These are phyloP conservation scores for Varanus komodoensis DNA, from an alignment of 2,113 vertebrate species.

Conservation along the genomic window DNA sequence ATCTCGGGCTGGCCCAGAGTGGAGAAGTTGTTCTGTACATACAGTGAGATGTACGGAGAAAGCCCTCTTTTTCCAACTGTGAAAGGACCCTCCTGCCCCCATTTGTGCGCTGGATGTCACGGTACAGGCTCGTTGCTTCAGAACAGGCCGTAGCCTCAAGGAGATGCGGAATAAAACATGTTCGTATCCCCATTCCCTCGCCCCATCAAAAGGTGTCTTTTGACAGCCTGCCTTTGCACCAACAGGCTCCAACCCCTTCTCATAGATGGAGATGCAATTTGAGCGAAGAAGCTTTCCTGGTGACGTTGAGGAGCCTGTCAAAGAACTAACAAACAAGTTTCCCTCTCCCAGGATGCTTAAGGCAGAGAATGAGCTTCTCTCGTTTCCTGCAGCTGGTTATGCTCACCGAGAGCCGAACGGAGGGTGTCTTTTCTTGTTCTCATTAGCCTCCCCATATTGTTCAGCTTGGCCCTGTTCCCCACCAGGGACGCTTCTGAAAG, in stretches of 20 bases:
- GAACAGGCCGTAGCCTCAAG: constrained; percentile 52
- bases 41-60: background rate
- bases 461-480: constrained; percentile 7
- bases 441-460: background rate
- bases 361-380: rapidly evolving
- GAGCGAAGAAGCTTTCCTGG: constrained; percentile 57
- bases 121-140: background rate
- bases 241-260: constrained; percentile 57
- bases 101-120: background rate
- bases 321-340: constrained; percentile 42
- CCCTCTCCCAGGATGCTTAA: background rate
- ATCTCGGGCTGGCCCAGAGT: too few species aligned
- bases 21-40: background rate
- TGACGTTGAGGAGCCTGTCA: constrained; percentile 43
- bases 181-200: constrained; percentile 64
- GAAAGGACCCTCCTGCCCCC: background rate
- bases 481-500: background rate
- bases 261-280: constrained; percentile 67
- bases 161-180: constrained; percentile 66
- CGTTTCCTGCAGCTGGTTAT: rapidly evolving
- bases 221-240: constrained; percentile 59
- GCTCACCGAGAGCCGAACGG: background rate
- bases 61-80: background rate
- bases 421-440: background rate
- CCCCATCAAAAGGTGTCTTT: constrained; percentile 67